Conservation (phyloP, 1,140 invertebrate genomes). For the Drosophila quadrilineata region DNA sequence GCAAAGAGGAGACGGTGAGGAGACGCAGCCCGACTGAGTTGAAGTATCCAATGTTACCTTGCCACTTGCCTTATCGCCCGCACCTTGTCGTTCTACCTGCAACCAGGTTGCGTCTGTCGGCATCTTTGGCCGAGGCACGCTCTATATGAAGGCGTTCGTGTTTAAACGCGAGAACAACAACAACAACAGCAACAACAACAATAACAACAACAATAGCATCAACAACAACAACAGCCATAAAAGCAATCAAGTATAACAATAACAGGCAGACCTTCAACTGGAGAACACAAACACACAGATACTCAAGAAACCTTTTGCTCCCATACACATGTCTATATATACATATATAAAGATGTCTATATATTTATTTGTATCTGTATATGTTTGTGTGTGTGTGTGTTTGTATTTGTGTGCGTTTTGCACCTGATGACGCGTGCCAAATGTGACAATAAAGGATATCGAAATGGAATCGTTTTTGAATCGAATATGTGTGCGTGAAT, state of each 20-base stretch:
- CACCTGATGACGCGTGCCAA: slow-evolving; percentile 74
- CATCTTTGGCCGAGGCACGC: slow-evolving; percentile 31
- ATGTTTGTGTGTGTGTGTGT: too few relatives aligned
- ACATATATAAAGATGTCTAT: too few relatives aligned
- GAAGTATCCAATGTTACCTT: background rate
- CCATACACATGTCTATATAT: background rate
- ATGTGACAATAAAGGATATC: slow-evolving; percentile 52
- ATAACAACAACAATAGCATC: slow-evolving; percentile 12
- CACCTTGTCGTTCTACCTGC: slow-evolving; percentile 25
- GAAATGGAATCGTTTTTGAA: slow-evolving; percentile 1
- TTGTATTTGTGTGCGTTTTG: too few relatives aligned
- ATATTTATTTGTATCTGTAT: too few relatives aligned
- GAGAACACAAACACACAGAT: slow-evolving; percentile 4
- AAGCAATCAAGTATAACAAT: too few relatives aligned
- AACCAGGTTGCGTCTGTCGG: slow-evolving; percentile 21
- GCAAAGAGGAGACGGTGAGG: background rate
- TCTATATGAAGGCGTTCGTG: slow-evolving; percentile 34
- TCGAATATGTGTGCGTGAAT: background rate
- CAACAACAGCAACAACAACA: slow-evolving; percentile 41
- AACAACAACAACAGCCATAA: background rate
- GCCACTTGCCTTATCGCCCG: background rate
- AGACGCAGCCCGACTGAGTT: too few relatives aligned
- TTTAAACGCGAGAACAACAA: slow-evolving; percentile 40
- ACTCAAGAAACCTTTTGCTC: slow-evolving; percentile 17
- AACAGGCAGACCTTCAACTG: background rate